phyloP scores from a whole-genome alignment of 92 coral and sea anemone genomes.

The Phenganax subtilis region DNA sequence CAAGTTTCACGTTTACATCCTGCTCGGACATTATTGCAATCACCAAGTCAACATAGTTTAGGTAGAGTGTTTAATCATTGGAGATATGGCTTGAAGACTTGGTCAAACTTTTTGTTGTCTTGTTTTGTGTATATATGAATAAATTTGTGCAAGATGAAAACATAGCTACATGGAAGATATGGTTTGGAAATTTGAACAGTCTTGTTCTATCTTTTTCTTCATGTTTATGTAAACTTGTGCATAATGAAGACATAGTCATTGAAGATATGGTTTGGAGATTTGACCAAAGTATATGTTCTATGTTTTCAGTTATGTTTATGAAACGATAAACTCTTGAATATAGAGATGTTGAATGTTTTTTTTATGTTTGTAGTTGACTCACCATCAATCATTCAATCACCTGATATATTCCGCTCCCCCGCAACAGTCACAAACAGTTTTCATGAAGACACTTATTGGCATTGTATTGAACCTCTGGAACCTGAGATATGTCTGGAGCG shows the following conservation, averaged over 20 bases:
- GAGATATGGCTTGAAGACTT: not conserved
- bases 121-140: not conserved
- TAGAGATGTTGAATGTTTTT: not conserved
- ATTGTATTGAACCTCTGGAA: conserved; percentile 66
- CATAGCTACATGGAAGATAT: no score
- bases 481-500: conserved; percentile 81
- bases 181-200: no score
- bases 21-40: conserved; percentile 1
- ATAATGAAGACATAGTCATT: no score
- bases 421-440: conserved; percentile 49
- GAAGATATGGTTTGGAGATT: no score
- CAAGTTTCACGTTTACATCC: conserved; percentile 28
- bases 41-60: conserved; percentile 29
- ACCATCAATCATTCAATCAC: conserved; percentile 57
- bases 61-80: conserved; percentile 3
- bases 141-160: not conserved
- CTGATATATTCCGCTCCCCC: conserved; percentile 72
- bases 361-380: conserved; percentile 48
- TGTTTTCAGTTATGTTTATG: no score
- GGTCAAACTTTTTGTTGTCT: not conserved
- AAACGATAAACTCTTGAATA: not conserved
- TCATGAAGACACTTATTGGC: conserved; percentile 77
- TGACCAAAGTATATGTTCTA: no score
- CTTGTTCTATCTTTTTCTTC: no score
- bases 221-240: no score